Base-by-base conservation (phyloP, 1,140 invertebrate species). In the Tetramorium alpestre region DNA sequence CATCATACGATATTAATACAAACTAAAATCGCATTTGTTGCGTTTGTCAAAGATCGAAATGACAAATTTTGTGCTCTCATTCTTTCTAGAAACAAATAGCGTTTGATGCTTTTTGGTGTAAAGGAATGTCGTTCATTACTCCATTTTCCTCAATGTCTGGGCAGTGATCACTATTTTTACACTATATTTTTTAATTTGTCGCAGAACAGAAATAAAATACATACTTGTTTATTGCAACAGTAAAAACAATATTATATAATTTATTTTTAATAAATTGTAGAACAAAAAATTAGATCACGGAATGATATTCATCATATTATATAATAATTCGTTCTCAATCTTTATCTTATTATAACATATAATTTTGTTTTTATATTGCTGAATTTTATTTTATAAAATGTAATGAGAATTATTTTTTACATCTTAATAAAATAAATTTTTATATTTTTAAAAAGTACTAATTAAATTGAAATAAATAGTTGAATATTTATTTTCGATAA, bases 21-120 rank as follows among this genome's bases (percentile, higher is more conserved):
- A 85, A 85, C 82, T 85, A 78, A 85, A 78, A 16, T 65, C 33
- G 18, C 25, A 41, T 56, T 44, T 85, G 60, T 85, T 76, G 33
- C 49, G 73, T 47, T 54, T 85, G 33, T 77, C 33, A 10, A 76
- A 49, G 54, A 76, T 44, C 47, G 0, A 78, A 64, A 85, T 54
- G 22, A 85, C 58, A 22, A 85, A 67, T 85, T 85, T 78, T 85
- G 60, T 85, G 82, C 60, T 67, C 25, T 13, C 44, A 65, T 65
- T 67, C n/a, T 67, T 33, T 33, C 33, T 10, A 44, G 38, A 64
- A 64, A 51, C 38, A 4, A 60, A 41, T 49, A 49, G 28, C n/a
- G 47, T 77, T 75, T 58, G n/a, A 33, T 2, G 28, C 6, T 64
- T 77, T 77, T 75, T 77, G 22, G 72, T 77, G 54, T 41, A 49